Conservation (phyloP, 1,140 invertebrate species). For the Hyposmocoma kahamanoa region DNA sequence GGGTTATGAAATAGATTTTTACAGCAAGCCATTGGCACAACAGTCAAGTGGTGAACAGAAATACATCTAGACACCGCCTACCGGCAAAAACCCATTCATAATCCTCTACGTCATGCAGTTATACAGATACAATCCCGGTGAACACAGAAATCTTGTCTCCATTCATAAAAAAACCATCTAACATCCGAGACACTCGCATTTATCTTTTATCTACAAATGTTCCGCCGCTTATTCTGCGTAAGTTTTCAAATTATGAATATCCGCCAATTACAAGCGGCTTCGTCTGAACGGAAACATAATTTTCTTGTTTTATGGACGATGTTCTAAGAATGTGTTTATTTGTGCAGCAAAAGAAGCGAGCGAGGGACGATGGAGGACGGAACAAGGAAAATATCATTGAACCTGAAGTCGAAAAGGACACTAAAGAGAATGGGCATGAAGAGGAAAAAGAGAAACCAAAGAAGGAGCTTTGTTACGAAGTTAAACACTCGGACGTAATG, state of each 20-base stretch:
- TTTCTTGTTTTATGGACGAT: background rate
- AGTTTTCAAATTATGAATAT: conserved; percentile 16
- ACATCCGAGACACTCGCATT: conserved; percentile 6
- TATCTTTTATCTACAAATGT: conserved; percentile 24
- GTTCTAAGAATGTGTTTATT: conserved; percentile 9
- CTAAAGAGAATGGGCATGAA: conserved; percentile 18
- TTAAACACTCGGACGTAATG: conserved; percentile 70
- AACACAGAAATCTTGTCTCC: conserved; percentile 6
- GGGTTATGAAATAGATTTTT: conserved; percentile 53
- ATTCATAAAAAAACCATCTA: conserved; percentile 37
- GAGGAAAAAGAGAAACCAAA: conserved; percentile 11
- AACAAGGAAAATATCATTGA: conserved; percentile 61
- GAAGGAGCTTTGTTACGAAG: conserved; percentile 56
- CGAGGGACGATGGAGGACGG: conserved; percentile 28
- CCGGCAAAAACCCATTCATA: conserved; percentile 44
- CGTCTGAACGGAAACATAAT: background rate
- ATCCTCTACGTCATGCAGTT: conserved; percentile 25
- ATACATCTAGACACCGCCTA: conserved; percentile 52
- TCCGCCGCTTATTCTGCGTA: conserved; percentile 52
- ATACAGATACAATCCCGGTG: conserved; percentile 13
- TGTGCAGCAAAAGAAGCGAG: conserved; percentile 59
- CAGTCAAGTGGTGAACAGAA: conserved; percentile 57
- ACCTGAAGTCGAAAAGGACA: conserved; percentile 9
- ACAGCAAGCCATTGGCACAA: conserved; percentile 45
- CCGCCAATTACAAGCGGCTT: background rate